phyloP scores from a whole-genome alignment of 2,888 invertebrate genomes.

The Dolomedes plantarius region DNA sequence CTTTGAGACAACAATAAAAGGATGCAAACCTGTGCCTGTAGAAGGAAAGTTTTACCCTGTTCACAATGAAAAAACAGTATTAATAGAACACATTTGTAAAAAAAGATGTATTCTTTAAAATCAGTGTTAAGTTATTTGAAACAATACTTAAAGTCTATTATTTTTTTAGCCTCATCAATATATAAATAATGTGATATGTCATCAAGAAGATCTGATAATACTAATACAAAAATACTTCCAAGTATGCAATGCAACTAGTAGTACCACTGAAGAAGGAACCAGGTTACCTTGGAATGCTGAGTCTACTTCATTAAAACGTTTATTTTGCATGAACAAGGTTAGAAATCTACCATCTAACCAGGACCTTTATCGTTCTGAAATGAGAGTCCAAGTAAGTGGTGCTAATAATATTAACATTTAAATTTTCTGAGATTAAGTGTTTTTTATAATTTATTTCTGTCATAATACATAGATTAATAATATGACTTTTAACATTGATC shows the following conservation, averaged over 20 bases:
- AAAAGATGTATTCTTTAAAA: too few species aligned
- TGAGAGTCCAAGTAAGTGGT: conserved; percentile 20
- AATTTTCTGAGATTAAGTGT: too few species aligned
- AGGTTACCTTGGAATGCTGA: background rate
- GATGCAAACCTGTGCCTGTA: too few species aligned
- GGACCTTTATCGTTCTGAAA: background rate
- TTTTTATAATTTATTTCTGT: too few species aligned
- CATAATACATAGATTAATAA: too few species aligned
- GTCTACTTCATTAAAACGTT: background rate
- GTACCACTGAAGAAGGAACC: background rate
- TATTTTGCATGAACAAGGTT: background rate
- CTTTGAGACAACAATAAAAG: too few species aligned
- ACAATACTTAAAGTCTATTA: too few species aligned
- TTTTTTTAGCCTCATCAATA: background rate
- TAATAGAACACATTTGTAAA: too few species aligned
- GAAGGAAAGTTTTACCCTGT: too few species aligned
- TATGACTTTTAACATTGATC: too few species aligned
- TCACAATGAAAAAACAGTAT: too few species aligned
- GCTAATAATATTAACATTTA: background rate
- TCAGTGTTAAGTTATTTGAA: too few species aligned
- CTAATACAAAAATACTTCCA: background rate
- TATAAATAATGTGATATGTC: background rate
- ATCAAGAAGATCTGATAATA: background rate
- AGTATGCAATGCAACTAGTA: background rate
- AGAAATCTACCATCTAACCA: background rate